A percentile compares a stretch with the other conserved stretches of the same genome.
These are phyloP conservation scores for Chelon auratus DNA, from an alignment of 2,797 vertebrate genomes.

Conservation along the genomic window DNA sequence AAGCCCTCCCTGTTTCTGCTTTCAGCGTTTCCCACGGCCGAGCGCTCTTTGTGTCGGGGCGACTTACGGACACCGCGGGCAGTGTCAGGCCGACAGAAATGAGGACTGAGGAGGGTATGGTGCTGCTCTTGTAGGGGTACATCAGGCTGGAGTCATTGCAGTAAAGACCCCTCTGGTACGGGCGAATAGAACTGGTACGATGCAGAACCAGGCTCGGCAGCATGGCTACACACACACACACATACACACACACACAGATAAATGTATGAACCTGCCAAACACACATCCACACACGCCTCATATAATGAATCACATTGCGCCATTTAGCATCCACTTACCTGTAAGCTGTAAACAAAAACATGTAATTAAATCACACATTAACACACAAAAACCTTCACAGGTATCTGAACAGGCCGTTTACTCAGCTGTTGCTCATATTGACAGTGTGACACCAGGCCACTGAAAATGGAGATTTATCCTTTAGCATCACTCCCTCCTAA, in stretches of 20 bases:
- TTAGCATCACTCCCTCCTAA: constrained; percentile 25
- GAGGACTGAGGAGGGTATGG: constrained; percentile 82
- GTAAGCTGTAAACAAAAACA: constrained; percentile 45
- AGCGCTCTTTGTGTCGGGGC: constrained; percentile 39
- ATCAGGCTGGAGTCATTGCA: constrained; percentile 79
- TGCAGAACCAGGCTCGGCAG: constrained; percentile 86
- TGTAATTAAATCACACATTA: constrained; percentile 40
- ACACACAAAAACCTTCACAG: constrained; percentile 30
- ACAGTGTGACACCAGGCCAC: constrained; percentile 48
- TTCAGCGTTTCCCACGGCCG: constrained; percentile 28
- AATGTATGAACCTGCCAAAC: constrained; percentile 28
- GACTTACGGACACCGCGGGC: constrained; percentile 87
- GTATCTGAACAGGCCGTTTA: constrained; percentile 51
- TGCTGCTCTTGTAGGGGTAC: constrained; percentile 82
- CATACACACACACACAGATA: constrained; percentile 29
- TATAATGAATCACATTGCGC: not conserved
- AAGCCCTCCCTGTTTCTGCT: constrained; percentile 42
- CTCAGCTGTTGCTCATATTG: constrained; percentile 57
- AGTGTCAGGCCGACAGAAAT: constrained; percentile 82
- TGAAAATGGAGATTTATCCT: constrained; percentile 32
- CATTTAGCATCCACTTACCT: constrained; percentile 68
- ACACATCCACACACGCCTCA: constrained; percentile 19
- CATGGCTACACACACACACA: constrained; percentile 77
- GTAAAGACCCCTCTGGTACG: constrained; percentile 84
- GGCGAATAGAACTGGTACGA: constrained; percentile 76